A percentile compares a stretch with the other conserved stretches of the same genome.
phyloP scores from a whole-genome alignment of 2,888 invertebrate species.

The Drosophila flavopinicola region DNA sequence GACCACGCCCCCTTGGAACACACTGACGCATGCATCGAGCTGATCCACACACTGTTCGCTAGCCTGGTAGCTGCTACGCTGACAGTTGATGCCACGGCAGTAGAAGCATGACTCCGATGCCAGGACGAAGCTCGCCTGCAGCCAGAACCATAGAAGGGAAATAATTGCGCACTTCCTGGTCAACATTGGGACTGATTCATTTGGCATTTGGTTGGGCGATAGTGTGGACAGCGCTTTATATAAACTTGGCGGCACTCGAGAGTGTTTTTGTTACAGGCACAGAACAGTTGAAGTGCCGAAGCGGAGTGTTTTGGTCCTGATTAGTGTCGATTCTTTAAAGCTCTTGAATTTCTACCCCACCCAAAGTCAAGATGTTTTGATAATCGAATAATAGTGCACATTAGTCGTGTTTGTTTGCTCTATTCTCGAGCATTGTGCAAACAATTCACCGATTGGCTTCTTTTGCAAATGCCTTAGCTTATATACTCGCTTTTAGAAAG shows the following conservation, averaged over 20 bases:
- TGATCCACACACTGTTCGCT: constrained; percentile 62
- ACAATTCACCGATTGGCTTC: constrained; percentile 21
- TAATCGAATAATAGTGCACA: constrained; percentile 32
- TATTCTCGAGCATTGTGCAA: constrained; percentile 25
- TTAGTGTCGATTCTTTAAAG: constrained; percentile 12
- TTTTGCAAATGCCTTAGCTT: constrained; percentile 1
- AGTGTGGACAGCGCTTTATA: constrained; percentile 53
- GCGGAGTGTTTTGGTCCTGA: constrained; percentile 16
- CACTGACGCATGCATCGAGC: constrained; percentile 72
- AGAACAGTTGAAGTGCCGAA: constrained; percentile 26
- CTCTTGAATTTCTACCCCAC: not conserved
- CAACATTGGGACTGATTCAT: constrained; percentile 50
- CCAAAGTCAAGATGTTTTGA: constrained; percentile 43
- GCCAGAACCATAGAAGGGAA: constrained; percentile 19
- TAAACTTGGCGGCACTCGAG: constrained; percentile 44
- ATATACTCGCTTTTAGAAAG: constrained; percentile 1
- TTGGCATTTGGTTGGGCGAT: constrained; percentile 34
- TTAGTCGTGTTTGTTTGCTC: constrained; percentile 21
- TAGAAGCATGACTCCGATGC: constrained; percentile 59
- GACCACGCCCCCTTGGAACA: constrained; percentile 62
- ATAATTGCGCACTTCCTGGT: constrained; percentile 27
- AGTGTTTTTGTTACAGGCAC: not conserved
- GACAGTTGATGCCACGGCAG: constrained; percentile 73
- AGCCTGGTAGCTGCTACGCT: constrained; percentile 52
- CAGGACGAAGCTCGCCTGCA: constrained; percentile 35